Evolutionary conservation across 1,140 invertebrate genomes (phyloP).

Genomic region (Drosophila persimilis): DNA sequence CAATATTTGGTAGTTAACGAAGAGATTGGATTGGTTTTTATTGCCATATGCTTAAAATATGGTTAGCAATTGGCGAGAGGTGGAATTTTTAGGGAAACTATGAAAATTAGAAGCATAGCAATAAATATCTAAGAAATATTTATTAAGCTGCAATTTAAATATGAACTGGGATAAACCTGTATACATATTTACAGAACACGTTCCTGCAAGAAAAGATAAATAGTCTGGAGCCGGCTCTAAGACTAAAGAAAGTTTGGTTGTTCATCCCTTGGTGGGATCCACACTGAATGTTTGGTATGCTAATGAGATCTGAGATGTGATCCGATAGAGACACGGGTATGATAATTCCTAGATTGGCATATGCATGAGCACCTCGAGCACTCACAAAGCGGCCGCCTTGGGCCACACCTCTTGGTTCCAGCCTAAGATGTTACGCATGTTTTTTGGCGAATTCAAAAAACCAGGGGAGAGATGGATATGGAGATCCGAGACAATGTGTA

Average conservation of each 20-base stretch:
- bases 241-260: slow-evolving; percentile 41
- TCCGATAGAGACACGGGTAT: slow-evolving; percentile 23
- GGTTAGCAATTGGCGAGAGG: too few relatives aligned
- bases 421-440: slow-evolving; percentile 50
- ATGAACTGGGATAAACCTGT: too few relatives aligned
- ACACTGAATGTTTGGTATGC: slow-evolving; percentile 30
- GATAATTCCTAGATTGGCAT: slow-evolving; percentile 20
- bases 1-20: too few relatives aligned
- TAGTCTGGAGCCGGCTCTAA: not conserved
- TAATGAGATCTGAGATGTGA: slow-evolving; percentile 35
- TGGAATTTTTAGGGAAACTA: too few relatives aligned
- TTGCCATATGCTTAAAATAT: too few relatives aligned
- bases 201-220: not conserved
- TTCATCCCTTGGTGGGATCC: slow-evolving; percentile 17
- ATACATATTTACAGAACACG: slow-evolving; percentile 8
- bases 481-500: slow-evolving; percentile 31
- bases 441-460: slow-evolving; percentile 43
- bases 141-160: too few relatives aligned
- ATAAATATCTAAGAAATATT: too few relatives aligned
- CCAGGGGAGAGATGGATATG: slow-evolving; percentile 1
- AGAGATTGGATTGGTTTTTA: too few relatives aligned
- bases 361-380: slow-evolving; percentile 23
- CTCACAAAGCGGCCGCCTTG: slow-evolving; percentile 35
- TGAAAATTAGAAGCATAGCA: too few relatives aligned
- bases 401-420: slow-evolving; percentile 37